A percentile compares a stretch with the other conserved stretches of the same genome.
Conservation (phyloP, 1,140 invertebrate genomes). For the Apis laboriosa region DNA sequence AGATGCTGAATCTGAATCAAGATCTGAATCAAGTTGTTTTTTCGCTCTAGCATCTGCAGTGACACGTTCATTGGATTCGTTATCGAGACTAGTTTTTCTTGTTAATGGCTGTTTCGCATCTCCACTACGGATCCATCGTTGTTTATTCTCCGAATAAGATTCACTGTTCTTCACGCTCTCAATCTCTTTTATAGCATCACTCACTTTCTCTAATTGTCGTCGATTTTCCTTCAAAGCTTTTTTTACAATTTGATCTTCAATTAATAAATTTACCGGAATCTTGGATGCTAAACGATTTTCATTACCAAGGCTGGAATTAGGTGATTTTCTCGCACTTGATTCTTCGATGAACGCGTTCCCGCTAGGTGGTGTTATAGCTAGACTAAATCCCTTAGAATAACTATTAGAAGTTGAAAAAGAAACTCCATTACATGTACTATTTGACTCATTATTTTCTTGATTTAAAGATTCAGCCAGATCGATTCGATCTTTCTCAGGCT, state of each 20-base stretch:
- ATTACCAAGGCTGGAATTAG: slow-evolving; percentile 3
- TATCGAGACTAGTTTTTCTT: slow-evolving; percentile 73
- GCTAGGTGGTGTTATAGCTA: slow-evolving; percentile 6
- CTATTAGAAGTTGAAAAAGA: slow-evolving; percentile 10
- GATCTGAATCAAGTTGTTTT: slow-evolving; percentile 63
- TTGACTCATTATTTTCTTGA: neutral
- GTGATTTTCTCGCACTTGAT: slow-evolving; percentile 5
- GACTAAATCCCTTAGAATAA: slow-evolving; percentile 69
- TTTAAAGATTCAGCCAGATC: neutral
- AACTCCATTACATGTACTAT: slow-evolving; percentile 7
- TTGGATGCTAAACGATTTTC: slow-evolving; percentile 67
- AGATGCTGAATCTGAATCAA: slow-evolving; percentile 66
- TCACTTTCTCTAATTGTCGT: slow-evolving; percentile 77
- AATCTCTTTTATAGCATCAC: slow-evolving; percentile 79
- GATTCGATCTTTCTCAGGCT: slow-evolving; percentile 11
- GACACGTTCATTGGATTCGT: slow-evolving; percentile 54
- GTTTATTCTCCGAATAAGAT: slow-evolving; percentile 62
- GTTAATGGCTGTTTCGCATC: slow-evolving; percentile 65
- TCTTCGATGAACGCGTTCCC: slow-evolving; percentile 51
- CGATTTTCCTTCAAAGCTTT: slow-evolving; percentile 78
- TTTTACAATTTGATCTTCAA: slow-evolving; percentile 79
- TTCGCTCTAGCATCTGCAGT: slow-evolving; percentile 53
- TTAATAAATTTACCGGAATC: slow-evolving; percentile 76
- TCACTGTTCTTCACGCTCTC: slow-evolving; percentile 77
- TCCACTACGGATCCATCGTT: slow-evolving; percentile 63